phyloP scores from a whole-genome alignment of 2,797 vertebrate genomes.

The Coregonus sp. region DNA sequence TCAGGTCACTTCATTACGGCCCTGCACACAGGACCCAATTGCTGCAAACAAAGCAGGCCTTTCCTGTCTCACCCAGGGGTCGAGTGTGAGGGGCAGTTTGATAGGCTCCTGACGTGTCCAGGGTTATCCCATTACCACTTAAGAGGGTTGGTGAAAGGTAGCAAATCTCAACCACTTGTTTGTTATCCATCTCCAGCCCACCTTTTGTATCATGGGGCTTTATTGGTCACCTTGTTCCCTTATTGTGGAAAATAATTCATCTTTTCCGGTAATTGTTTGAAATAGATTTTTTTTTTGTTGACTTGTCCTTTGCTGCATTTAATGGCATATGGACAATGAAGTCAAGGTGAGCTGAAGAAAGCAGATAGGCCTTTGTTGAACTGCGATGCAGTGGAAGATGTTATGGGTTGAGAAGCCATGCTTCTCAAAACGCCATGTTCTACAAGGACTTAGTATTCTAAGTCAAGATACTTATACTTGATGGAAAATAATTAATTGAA shows the following conservation, averaged over 20 bases:
- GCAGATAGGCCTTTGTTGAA: slow-evolving; percentile 3
- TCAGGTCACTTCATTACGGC: slow-evolving; percentile 99
- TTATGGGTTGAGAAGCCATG: background rate
- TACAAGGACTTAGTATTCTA: background rate
- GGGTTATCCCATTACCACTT: slow-evolving; percentile 99
- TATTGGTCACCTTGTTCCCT: slow-evolving; percentile 83
- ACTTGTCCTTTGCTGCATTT: slow-evolving; percentile 8
- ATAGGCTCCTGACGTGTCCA: slow-evolving; percentile 96
- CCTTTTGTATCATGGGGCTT: slow-evolving; percentile 82
- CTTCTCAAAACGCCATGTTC: background rate
- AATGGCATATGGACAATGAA: slow-evolving; percentile 30
- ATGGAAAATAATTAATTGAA: background rate
- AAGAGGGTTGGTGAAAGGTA: slow-evolving; percentile 98
- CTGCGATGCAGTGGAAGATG: background rate
- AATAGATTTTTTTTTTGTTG: slow-evolving; percentile 65
- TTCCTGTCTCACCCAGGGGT: slow-evolving; percentile 96
- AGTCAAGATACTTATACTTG: background rate
- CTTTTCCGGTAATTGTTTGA: slow-evolving; percentile 81
- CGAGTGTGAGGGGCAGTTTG: slow-evolving; percentile 98
- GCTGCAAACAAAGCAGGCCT: slow-evolving; percentile 93
- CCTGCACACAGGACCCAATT: slow-evolving; percentile 91
- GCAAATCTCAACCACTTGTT: slow-evolving; percentile 93
- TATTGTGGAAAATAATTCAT: slow-evolving; percentile 88
- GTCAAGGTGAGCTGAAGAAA: slow-evolving; percentile 31
- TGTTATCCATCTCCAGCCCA: slow-evolving; percentile 81